Evolutionary conservation across 2,113 vertebrate species (phyloP).

Genomic region (Mohoua ochrocephala): DNA sequence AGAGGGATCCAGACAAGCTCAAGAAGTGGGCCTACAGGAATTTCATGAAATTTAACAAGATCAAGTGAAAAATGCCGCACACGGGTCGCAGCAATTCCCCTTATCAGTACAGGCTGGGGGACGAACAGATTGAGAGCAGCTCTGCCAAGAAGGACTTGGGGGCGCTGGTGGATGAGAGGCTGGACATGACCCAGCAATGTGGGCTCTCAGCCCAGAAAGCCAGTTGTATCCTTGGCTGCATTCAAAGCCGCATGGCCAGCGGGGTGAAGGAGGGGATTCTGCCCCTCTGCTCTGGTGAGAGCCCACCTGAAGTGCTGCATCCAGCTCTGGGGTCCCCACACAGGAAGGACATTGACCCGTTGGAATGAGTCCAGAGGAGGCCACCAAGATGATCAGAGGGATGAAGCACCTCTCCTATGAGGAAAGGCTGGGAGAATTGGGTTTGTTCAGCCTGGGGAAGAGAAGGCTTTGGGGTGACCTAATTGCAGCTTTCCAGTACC

Average conservation of each 20-base stretch:
- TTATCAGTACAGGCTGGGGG: background rate
- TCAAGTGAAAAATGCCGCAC: background rate
- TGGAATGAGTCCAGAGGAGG: background rate
- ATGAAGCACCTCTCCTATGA: background rate
- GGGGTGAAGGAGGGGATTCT: background rate
- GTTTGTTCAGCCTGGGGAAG: background rate
- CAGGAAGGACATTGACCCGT: fast-evolving
- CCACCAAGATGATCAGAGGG: background rate
- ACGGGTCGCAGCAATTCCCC: fast-evolving
- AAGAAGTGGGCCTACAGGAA: background rate
- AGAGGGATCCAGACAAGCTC: background rate
- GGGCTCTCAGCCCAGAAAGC: background rate
- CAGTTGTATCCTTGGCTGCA: fast-evolving
- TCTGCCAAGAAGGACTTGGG: background rate
- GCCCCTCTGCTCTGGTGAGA: background rate
- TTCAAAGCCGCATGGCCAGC: fast-evolving
- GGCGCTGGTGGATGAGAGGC: background rate
- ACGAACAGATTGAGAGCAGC: background rate
- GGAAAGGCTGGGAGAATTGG: background rate
- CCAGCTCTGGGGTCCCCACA: background rate
- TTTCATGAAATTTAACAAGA: background rate
- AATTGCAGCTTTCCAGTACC: background rate
- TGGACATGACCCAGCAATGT: too few species aligned
- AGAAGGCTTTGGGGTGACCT: background rate
- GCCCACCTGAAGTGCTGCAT: background rate